These are phyloP conservation scores for Penelope pileata DNA, from an alignment of 2,113 vertebrate species.

Conservation along the genomic window DNA sequence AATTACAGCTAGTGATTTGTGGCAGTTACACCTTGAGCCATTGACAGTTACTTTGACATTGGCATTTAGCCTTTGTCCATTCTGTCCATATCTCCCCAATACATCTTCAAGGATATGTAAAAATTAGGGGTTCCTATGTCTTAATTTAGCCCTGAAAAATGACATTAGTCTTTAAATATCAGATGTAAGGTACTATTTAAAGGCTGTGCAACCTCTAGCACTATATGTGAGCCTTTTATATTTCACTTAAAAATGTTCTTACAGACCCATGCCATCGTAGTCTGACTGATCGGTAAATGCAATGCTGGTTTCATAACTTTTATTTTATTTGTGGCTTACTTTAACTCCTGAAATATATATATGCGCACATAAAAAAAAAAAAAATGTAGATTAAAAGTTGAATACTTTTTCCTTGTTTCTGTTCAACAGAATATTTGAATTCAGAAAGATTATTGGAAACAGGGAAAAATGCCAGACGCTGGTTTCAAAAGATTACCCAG, in stretches of 20 bases:
- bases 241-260: neutral
- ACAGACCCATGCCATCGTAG: fast-evolving
- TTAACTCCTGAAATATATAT: neutral
- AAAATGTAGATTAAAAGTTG: conserved; percentile 45
- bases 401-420: conserved; percentile 50
- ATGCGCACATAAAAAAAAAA: too few species aligned
- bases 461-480: conserved; percentile 90
- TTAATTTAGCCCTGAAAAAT: neutral
- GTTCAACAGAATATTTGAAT: conserved; percentile 91
- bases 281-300: neutral
- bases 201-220: neutral
- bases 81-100: neutral
- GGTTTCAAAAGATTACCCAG: conserved; percentile 92
- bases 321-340: neutral
- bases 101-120: neutral
- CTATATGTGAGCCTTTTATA: too few species aligned
- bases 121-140: neutral
- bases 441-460: conserved; percentile 94
- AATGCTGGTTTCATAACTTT: neutral
- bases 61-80: neutral
- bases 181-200: neutral
- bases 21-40: neutral
- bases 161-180: neutral
- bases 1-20: neutral
- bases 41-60: neutral